phyloP scores from a whole-genome alignment of 2,888 invertebrate genomes.

The Petrolisthes cinctipes region DNA sequence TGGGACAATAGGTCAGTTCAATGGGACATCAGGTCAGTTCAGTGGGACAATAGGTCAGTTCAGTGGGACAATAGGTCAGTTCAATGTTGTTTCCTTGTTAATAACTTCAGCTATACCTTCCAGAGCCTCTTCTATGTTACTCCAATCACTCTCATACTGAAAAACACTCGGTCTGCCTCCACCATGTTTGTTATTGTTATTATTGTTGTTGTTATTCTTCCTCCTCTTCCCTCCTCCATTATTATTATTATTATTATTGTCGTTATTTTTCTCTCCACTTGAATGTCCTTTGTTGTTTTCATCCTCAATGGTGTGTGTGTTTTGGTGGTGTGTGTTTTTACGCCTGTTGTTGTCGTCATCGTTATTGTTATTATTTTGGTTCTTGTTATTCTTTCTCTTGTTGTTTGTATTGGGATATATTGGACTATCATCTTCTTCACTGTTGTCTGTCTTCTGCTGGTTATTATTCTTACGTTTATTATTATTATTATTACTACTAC shows the following conservation, averaged over 20 bases:
- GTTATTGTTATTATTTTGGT: conserved; percentile 8
- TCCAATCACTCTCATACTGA: conserved; percentile 11
- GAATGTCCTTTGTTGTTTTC: neutral
- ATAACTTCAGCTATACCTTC: neutral
- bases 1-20: too few relatives aligned
- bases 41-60: too few relatives aligned
- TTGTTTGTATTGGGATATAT: neutral
- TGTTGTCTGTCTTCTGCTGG: neutral
- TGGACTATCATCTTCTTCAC: neutral
- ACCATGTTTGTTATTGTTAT: neutral
- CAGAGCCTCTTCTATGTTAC: conserved; percentile 18
- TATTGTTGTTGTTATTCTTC: neutral
- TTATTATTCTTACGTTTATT: neutral
- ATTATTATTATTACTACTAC: too few relatives aligned
- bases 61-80: too few relatives aligned
- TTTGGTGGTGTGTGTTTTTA: neutral
- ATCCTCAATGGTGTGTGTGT: neutral
- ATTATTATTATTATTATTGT: conserved; percentile 14
- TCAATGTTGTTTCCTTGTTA: neutral
- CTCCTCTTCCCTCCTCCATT: neutral
- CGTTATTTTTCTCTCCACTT: neutral
- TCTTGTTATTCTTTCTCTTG: neutral
- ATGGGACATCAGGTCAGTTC: too few relatives aligned
- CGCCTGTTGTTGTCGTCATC: neutral
- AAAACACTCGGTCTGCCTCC: neutral